Conservation (phyloP, 2,888 invertebrate species). For the Conomelus anceps region DNA sequence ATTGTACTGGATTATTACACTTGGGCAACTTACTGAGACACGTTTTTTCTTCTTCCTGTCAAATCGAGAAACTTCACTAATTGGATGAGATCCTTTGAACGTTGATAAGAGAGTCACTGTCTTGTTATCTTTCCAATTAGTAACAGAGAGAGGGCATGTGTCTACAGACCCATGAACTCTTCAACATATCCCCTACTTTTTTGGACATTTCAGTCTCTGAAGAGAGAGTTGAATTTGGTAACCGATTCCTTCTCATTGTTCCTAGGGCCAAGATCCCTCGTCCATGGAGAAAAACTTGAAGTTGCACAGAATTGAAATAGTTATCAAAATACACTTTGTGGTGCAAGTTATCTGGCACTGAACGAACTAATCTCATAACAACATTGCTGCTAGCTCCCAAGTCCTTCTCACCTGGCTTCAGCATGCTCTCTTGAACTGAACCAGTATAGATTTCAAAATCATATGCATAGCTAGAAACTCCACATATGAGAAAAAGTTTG, state of each 20-base stretch:
- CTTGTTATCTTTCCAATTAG: neutral
- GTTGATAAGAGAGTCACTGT: neutral
- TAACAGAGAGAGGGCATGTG: neutral
- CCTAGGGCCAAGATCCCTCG: neutral
- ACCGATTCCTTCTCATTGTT: neutral
- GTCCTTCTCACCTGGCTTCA: conserved; percentile 33
- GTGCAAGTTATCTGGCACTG: conserved; percentile 36
- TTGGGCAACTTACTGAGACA: neutral
- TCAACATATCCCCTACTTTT: neutral
- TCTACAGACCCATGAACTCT: neutral
- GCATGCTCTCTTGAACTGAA: conserved; percentile 19
- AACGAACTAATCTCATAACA: conserved; percentile 37
- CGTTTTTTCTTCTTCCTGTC: neutral
- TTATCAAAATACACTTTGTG: conserved; percentile 22
- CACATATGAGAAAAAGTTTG: neutral
- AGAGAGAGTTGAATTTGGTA: neutral
- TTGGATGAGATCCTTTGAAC: neutral
- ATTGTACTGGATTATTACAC: neutral
- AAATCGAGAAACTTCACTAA: neutral
- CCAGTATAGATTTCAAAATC: neutral
- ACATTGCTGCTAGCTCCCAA: conserved; percentile 38
- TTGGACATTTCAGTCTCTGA: neutral
- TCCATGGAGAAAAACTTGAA: neutral
- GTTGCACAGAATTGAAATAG: neutral
- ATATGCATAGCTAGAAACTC: too few species aligned